Conservation (phyloP, 2,888 invertebrate species). For the Campaea margaritaria region DNA sequence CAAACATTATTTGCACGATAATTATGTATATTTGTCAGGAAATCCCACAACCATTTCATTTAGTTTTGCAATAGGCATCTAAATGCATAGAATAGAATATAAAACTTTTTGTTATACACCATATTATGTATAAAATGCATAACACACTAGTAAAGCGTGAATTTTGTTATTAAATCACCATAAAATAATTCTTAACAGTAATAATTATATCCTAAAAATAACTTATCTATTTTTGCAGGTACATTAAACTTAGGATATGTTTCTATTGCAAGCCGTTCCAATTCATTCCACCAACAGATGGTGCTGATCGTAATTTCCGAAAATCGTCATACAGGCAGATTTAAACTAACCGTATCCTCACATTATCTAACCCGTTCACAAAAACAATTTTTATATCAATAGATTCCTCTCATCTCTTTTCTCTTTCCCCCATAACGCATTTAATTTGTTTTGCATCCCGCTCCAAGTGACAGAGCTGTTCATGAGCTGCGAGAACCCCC, state of each 20-base stretch:
- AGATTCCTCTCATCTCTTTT: constrained; percentile 59
- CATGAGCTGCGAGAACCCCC: constrained; percentile 63
- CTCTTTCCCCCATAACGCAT: constrained; percentile 59
- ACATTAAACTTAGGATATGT: not conserved
- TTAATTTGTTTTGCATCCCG: constrained; percentile 62
- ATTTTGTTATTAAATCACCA: too few relatives aligned
- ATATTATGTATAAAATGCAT: too few relatives aligned
- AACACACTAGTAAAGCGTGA: too few relatives aligned
- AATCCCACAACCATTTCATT: not conserved
- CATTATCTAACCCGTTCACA: not conserved
- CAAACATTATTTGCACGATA: too few relatives aligned
- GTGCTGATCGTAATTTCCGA: constrained; percentile 3
- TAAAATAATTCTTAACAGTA: too few relatives aligned
- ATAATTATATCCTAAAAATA: too few relatives aligned
- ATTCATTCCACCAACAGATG: constrained; percentile 10
- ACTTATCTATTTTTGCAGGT: not conserved
- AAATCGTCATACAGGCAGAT: too few relatives aligned
- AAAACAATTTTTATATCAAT: constrained; percentile 47
- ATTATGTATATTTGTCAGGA: not conserved
- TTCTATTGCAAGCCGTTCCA: not conserved
- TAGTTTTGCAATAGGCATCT: too few relatives aligned
- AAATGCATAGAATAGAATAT: too few relatives aligned
- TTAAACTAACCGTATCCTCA: not conserved
- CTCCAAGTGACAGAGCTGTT: constrained; percentile 66
- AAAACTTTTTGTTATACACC: too few relatives aligned